A percentile compares a stretch with the other conserved stretches of the same genome.
Evolutionary conservation across 2,888 invertebrate genomes (phyloP).

Genomic region (Sarcophaga caerulescens): DNA sequence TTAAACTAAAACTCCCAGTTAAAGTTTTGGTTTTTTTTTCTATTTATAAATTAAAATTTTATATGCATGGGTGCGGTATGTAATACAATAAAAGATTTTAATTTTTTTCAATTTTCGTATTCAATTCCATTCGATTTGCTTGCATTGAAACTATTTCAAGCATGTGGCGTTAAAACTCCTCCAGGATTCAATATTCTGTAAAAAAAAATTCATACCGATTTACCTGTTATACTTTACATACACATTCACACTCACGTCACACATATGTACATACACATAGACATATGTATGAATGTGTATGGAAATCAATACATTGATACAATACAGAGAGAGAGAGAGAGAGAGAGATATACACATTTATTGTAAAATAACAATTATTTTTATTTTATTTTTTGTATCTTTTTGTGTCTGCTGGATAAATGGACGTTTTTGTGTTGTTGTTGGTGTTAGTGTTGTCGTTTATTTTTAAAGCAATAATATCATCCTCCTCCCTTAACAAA

Average conservation of each 20-base stretch:
- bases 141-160: slow-evolving; percentile 33
- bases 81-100: not conserved
- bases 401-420: not conserved
- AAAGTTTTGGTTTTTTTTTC: not conserved
- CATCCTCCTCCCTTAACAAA: slow-evolving; percentile 36
- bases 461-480: slow-evolving; percentile 58
- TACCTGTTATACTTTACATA: not conserved
- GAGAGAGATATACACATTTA: slow-evolving; percentile 50
- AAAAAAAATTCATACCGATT: not conserved
- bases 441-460: slow-evolving; percentile 51
- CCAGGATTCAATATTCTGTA: not conserved
- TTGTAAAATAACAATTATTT: slow-evolving; percentile 65
- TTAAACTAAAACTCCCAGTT: too few relatives aligned
- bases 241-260: not conserved
- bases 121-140: slow-evolving; percentile 33
- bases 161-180: slow-evolving; percentile 42
- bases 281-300: not conserved
- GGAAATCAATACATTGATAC: not conserved
- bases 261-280: not conserved
- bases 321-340: too few relatives aligned
- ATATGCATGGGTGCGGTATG: too few relatives aligned
- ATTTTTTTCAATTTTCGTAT: not conserved
- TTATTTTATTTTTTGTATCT: slow-evolving; percentile 20
- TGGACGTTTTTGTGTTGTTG: slow-evolving; percentile 8
- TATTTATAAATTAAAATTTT: not conserved